Conservation (phyloP, 2,113 vertebrate species). For the Tenebrosternarchus preto region DNA sequence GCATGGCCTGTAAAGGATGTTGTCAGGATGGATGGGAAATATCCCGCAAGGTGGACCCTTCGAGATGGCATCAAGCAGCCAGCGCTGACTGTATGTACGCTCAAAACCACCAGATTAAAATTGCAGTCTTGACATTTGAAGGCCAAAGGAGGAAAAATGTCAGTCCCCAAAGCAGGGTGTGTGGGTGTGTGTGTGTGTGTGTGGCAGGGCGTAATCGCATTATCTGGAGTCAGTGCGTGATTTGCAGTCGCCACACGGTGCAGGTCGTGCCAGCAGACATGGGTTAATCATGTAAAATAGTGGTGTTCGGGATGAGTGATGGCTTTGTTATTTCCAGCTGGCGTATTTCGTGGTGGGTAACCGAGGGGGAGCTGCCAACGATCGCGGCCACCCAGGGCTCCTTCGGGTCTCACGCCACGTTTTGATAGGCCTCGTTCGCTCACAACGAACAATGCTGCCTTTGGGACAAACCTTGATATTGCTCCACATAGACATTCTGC, state of each 20-base stretch:
- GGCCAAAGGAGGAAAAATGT: conserved; percentile 6
- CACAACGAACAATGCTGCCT: conserved; percentile 8
- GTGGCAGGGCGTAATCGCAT: conserved; percentile 6
- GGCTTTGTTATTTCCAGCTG: conserved; percentile 61
- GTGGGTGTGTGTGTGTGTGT: too few species aligned
- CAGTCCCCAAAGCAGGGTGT: conserved; percentile 1
- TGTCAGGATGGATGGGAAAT: conserved; percentile 66
- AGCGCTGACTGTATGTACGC: not conserved
- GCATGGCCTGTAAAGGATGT: conserved; percentile 54
- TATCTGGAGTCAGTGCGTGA: not conserved
- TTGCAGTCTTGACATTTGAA: conserved; percentile 23
- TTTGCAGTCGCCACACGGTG: not conserved
- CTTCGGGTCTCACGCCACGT: too few species aligned
- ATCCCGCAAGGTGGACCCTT: conserved; percentile 40
- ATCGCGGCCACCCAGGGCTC: conserved; percentile 51
- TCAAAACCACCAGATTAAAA: conserved; percentile 17
- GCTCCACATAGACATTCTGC: not conserved
- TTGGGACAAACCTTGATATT: conserved; percentile 12
- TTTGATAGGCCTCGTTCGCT: conserved; percentile 54
- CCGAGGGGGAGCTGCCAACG: conserved; percentile 47
- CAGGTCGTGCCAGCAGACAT: not conserved
- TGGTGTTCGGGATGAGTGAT: conserved; percentile 56
- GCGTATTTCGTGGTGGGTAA: conserved; percentile 46
- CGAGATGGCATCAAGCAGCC: not conserved
- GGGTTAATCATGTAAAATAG: conserved; percentile 33